Percentiles rank a stretch among this genome's conserved stretches.
These are phyloP conservation scores for Synergus umbraculus DNA, from an alignment of 2,888 invertebrate genomes.

Conservation along the genomic window DNA sequence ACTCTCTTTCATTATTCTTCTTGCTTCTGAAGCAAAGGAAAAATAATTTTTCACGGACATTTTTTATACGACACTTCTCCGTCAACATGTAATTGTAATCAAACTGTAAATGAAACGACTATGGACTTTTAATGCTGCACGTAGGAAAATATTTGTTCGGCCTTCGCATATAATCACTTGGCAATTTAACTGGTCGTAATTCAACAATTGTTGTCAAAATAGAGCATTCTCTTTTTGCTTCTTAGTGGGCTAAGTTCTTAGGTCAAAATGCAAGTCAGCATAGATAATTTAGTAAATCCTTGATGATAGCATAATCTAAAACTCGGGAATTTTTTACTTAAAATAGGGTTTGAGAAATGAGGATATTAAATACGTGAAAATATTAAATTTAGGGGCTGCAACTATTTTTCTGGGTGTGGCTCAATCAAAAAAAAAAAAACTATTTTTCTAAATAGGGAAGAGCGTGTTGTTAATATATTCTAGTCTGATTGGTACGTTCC, in stretches of 20 bases:
- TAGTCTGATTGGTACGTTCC: slow-evolving; percentile 12
- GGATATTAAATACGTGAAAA: too few species aligned
- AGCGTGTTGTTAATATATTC: slow-evolving; percentile 9
- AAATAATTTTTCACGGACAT: neutral
- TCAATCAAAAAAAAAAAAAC: too few species aligned
- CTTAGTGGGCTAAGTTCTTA: slow-evolving; percentile 11
- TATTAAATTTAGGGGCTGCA: too few species aligned
- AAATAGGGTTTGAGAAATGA: too few species aligned
- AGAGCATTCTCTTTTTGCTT: neutral
- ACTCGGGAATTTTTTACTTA: neutral
- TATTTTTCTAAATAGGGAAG: neutral
- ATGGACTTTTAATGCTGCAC: neutral
- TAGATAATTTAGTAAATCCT: neutral
- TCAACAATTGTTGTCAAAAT: slow-evolving; percentile 26
- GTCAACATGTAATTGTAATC: neutral
- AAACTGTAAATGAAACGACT: neutral
- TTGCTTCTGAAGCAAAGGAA: neutral
- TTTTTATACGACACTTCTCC: neutral
- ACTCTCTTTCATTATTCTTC: neutral
- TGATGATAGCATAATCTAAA: neutral
- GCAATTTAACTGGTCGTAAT: slow-evolving; percentile 10
- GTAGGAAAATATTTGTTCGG: slow-evolving; percentile 14
- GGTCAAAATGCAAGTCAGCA: slow-evolving; percentile 5
- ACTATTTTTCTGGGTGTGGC: too few species aligned
- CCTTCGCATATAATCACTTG: slow-evolving; percentile 21